Evolutionary conservation across 2,888 invertebrate genomes (phyloP).

Genomic region (Galeruca laticollis): DNA sequence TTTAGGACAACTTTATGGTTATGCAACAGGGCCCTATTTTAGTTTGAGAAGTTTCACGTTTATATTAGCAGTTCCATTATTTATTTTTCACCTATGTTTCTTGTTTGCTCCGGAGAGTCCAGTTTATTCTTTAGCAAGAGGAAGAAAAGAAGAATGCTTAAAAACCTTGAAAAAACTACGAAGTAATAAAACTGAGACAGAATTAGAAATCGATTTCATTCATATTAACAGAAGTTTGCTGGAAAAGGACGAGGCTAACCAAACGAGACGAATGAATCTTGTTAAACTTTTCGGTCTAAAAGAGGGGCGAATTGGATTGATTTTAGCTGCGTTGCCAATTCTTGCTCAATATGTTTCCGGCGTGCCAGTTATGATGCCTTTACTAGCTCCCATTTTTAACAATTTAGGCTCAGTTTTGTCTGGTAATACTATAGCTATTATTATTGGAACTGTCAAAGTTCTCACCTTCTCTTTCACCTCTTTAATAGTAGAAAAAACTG

Average conservation of each 20-base stretch:
- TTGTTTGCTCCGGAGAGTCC: slow-evolving; percentile 28
- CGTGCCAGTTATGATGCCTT: slow-evolving; percentile 24
- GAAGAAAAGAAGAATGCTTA: slow-evolving; percentile 10
- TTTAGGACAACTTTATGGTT: slow-evolving; percentile 24
- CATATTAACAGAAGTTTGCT: slow-evolving; percentile 18
- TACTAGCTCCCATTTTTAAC: slow-evolving; percentile 33
- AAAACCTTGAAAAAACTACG: slow-evolving; percentile 11
- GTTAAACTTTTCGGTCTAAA: not conserved
- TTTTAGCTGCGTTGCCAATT: slow-evolving; percentile 21
- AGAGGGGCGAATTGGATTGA: slow-evolving; percentile 21
- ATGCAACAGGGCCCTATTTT: slow-evolving; percentile 20
- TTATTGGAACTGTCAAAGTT: slow-evolving; percentile 69
- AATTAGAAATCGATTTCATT: slow-evolving; percentile 20
- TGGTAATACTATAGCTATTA: slow-evolving; percentile 23
- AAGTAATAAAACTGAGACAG: slow-evolving; percentile 11
- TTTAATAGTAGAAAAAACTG: slow-evolving; percentile 80
- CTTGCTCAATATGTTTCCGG: slow-evolving; percentile 19
- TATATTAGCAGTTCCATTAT: slow-evolving; percentile 8
- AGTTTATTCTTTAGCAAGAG: slow-evolving; percentile 12
- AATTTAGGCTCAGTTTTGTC: slow-evolving; percentile 20
- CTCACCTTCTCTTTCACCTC: slow-evolving; percentile 76
- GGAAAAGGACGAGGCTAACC: not conserved
- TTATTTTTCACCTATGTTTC: not conserved
- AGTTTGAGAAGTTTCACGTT: slow-evolving; percentile 28
- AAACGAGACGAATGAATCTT: not conserved